These are phyloP conservation scores for Ruditapes philippinarum DNA, from an alignment of 1,140 invertebrate species.

Conservation along the genomic window DNA sequence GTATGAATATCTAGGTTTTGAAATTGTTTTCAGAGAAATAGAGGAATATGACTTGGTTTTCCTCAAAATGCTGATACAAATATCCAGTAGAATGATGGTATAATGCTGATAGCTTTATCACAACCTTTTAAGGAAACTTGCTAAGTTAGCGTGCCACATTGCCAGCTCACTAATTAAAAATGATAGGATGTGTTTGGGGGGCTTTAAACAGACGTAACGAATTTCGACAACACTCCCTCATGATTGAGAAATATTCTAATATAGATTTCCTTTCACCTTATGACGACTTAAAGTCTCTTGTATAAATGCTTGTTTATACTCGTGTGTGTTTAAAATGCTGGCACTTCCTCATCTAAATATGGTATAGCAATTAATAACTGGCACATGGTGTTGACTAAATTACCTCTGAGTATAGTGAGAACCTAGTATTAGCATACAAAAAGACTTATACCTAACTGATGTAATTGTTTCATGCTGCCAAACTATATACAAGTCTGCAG, in stretches of 20 bases:
- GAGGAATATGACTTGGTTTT: no score
- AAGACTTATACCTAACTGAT: not conserved
- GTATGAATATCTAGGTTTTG: no score
- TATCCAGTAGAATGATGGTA: no score
- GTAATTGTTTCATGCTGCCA: not conserved
- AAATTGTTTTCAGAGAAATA: no score
- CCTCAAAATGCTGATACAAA: no score
- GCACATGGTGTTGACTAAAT: not conserved
- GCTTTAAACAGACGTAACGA: not conserved
- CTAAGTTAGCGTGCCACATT: no score
- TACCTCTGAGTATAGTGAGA: not conserved
- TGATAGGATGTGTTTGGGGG: not conserved
- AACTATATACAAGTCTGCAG: no score
- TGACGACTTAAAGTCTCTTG: not conserved
- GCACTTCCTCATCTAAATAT: not conserved
- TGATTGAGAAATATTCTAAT: not conserved
- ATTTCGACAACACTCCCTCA: not conserved
- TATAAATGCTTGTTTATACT: not conserved
- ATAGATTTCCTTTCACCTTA: conserved; percentile 5
- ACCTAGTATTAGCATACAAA: not conserved
- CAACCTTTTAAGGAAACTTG: no score
- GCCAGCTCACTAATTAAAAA: not conserved
- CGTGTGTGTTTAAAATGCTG: not conserved
- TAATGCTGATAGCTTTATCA: no score
- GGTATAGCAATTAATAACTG: not conserved